A percentile compares a stretch with the other conserved stretches of the same genome.
Conservation (phyloP, 2,888 invertebrate genomes). For the Prosapia bicincta region DNA sequence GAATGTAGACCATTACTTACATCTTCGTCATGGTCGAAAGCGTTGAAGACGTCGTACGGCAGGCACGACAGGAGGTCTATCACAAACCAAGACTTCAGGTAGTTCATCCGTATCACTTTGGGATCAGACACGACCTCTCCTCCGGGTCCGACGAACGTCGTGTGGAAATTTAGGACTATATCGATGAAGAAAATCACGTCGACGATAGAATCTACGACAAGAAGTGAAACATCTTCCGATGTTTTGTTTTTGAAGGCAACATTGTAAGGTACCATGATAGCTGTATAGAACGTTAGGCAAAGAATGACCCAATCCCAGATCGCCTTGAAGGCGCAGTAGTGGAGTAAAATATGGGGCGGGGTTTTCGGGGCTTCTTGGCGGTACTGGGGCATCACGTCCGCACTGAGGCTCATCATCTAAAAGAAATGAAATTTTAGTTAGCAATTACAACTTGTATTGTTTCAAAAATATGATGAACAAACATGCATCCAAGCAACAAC, state of each 20-base stretch:
- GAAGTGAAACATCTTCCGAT: constrained; percentile 89
- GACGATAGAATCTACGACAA: constrained; percentile 96
- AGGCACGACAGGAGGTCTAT: constrained; percentile 98
- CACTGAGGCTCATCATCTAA: constrained; percentile 95
- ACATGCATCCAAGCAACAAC: not conserved
- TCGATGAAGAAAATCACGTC: constrained; percentile 99
- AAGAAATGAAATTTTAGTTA: constrained; percentile 31
- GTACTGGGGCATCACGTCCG: constrained; percentile 97
- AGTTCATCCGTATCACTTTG: constrained; percentile 97
- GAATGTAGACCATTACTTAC: constrained; percentile 52
- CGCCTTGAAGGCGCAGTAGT: constrained; percentile 99
- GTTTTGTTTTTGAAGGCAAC: constrained; percentile 99
- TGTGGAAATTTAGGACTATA: constrained; percentile 99
- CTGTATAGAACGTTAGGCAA: constrained; percentile 99
- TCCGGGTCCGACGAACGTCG: constrained; percentile 97
- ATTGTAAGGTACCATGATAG: constrained; percentile 98
- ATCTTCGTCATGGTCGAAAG: constrained; percentile 98
- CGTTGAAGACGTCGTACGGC: constrained; percentile 99
- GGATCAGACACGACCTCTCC: constrained; percentile 98
- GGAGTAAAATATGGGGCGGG: constrained; percentile 97
- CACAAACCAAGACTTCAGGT: constrained; percentile 99
- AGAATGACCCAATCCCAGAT: constrained; percentile 99
- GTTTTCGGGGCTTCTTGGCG: constrained; percentile 99
- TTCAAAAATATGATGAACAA: not conserved
- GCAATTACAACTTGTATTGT: not conserved